Base-by-base conservation (phyloP, 2,888 invertebrate species). In the Hirtodrosophila duncani region DNA sequence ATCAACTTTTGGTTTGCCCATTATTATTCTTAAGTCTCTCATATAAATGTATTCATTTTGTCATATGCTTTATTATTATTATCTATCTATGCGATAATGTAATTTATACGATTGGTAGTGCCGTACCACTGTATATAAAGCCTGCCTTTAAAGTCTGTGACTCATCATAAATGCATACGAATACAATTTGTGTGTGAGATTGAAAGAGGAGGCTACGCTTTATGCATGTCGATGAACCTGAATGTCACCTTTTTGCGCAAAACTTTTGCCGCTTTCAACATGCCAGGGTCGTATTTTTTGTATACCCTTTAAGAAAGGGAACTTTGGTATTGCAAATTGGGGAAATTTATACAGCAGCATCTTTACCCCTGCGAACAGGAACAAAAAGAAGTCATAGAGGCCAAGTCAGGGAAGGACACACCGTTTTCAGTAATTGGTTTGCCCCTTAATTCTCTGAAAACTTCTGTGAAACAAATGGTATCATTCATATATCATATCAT, bases 221-320 rank as follows among this genome's bases (percentile, higher is more conserved):
- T 43, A 10, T 67, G 78, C 53, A 72, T 72, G 74, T 65, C 65
- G 58, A 72, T 72, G 63, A 72, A 72, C 74, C 51, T 38, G 14
- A 52, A 39, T 21, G n/a, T 20, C 57, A 42, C 21, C 30, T 24
- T 8, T 17, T 34, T 33, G 37, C 18, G 26, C 31, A 17, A 13
- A 33, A 16, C 16, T 27, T 27, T 21, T 16, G 18, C 21, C 10
- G 23, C 17, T 26, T 37, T 43, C 27, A 11, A 9, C 29, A 33
- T 18, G 9, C n/a, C 23, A 41, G 49, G 37, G 9, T 30, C 23
- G 10, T n/a, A n/a, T n/a, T n/a, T n/a, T n/a, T n/a, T n/a, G n/a
- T n/a, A n/a, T n/a, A n/a, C n/a, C n/a, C n/a, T n/a, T n/a, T n/a
- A n/a, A n/a, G n/a, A n/a, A n/a, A n/a, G n/a, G n/a, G n/a, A n/a